Conservation (phyloP, 2,888 invertebrate genomes). For the Lasioglossum zephyrum region DNA sequence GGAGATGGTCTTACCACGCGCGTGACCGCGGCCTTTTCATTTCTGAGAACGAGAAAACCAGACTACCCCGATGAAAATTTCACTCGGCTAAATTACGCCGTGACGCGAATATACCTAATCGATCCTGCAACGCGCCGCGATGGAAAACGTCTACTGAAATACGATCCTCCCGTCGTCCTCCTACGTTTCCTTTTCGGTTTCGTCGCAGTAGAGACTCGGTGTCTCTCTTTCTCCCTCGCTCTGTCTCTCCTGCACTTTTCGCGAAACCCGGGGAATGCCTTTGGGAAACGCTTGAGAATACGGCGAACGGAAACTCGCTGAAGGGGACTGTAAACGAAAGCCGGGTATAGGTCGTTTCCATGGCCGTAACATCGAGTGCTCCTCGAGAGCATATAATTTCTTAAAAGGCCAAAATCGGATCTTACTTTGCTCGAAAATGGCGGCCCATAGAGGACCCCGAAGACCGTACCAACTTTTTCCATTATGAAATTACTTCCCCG, state of each 20-base stretch:
- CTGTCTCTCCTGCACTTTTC: neutral
- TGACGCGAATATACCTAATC: neutral
- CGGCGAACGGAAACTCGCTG: neutral
- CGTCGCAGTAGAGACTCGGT: no score
- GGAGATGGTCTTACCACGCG: neutral
- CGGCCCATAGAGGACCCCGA: slow-evolving; percentile 2
- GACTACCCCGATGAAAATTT: neutral
- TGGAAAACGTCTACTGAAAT: slow-evolving; percentile 1
- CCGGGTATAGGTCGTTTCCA: slow-evolving; percentile 8
- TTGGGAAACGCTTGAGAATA: slow-evolving; percentile 9
- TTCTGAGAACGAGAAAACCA: neutral
- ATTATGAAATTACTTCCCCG: slow-evolving; percentile 75
- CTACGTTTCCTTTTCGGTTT: neutral
- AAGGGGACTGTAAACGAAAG: slow-evolving; percentile 28
- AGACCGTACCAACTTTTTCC: slow-evolving; percentile 69
- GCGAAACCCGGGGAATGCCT: neutral
- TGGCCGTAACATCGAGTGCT: slow-evolving; percentile 51
- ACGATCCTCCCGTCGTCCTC: neutral
- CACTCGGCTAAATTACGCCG: slow-evolving; percentile 22
- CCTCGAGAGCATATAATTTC: slow-evolving; percentile 69
- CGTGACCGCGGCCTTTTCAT: slow-evolving; percentile 19
- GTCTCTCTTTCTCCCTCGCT: neutral
- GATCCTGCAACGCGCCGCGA: neutral
- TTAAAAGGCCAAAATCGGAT: slow-evolving; percentile 66
- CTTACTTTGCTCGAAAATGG: slow-evolving; percentile 36